phyloP scores from a whole-genome alignment of 1,140 invertebrate species.

The Gryllus bimaculatus region DNA sequence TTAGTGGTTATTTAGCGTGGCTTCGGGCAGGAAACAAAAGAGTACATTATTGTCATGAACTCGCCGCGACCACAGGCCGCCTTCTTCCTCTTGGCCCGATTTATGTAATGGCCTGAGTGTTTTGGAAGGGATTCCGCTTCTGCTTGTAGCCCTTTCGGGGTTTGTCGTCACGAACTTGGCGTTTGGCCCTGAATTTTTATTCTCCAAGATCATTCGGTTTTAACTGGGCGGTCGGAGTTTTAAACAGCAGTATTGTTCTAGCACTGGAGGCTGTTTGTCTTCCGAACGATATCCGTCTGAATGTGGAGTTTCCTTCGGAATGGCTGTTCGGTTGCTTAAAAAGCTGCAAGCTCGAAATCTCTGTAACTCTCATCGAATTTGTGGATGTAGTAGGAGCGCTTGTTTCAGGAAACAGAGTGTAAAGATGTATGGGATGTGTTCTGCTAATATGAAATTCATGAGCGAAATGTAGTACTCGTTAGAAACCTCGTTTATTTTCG shows the following conservation, averaged over 20 bases:
- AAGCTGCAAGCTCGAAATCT: no score
- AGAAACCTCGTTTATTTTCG: no score
- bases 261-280: no score
- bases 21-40: background rate
- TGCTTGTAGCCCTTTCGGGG: background rate
- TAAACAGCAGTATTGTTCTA: background rate
- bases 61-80: background rate
- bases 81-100: background rate
- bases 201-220: background rate
- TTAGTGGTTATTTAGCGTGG: background rate
- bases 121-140: background rate
- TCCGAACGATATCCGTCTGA: no score
- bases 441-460: no score
- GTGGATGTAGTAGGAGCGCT: no score
- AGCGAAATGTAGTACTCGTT: no score
- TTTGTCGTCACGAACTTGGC: background rate
- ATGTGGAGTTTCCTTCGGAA: no score
- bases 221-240: background rate
- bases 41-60: background rate
- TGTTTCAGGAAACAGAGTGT: no score
- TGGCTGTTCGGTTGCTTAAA: no score
- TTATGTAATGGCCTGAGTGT: background rate
- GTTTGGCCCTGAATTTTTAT: constrained; percentile 4
- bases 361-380: no score
- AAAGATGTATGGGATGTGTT: no score